Base-by-base conservation (phyloP, 2,888 invertebrate genomes). In the Epirrita christyi region DNA sequence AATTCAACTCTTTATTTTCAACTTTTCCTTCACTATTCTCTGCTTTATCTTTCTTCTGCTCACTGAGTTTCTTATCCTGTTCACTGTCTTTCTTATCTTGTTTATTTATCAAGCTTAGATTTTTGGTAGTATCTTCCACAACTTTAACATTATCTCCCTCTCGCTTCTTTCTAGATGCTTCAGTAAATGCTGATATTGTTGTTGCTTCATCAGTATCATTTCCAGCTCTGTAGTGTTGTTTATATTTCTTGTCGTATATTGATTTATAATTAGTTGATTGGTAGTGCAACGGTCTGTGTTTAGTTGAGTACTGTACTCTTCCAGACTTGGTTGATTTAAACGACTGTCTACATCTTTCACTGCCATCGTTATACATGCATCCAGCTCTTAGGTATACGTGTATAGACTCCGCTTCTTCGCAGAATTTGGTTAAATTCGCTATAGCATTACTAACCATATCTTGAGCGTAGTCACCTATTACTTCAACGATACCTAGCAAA, bases 351-450 rank as follows among this genome's bases (percentile, higher is more conserved):
- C 80, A 81, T 50, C 72, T 62, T 0, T 54, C 47, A 0, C 44
- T 59, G 0, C 29, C 61, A 10, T 36, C 28, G 13, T 47, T 44
- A 14, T 58, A 72, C 0, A 55, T 27, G 27, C 80, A 81, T 2
- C 69, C 48, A 0, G 56, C 42, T 36, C 80, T 58, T 36, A 78
- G 73, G 40, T 83, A 86, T 0, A 51, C n/a, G 0, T 76, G 75
- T 0, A 81, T 55, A 0, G 67, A 61, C 1, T 73, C 68, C 0
- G 80, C 72, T 0, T 63, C 61, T 21, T 71, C 60, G 34, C 89
- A 89, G 59, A 89, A 86, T 0, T 60, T 62, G 0, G 81, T 82
- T 0, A 81, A 7, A 64, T 88, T 86, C 0, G 40, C 28, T 0
- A 72, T 10, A 0, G 85, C 83, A 0, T 68, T 62, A 2, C 76